Evolutionary conservation across 2,113 vertebrate species (phyloP).

Genomic region (Panthera leo): DNA sequence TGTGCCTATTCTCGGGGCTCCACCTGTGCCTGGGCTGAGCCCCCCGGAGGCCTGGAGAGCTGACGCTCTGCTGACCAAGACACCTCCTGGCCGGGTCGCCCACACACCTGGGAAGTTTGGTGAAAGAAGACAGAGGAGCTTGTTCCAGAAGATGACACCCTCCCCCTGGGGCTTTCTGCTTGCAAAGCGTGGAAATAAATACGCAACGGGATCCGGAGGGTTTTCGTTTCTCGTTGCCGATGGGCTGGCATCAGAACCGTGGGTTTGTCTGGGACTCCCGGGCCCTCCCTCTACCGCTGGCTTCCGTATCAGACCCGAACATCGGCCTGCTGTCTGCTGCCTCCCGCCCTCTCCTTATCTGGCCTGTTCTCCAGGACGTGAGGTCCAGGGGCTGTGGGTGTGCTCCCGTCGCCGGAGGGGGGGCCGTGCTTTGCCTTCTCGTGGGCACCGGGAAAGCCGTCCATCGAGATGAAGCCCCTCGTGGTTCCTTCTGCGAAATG

Average conservation of each 20-base stretch:
- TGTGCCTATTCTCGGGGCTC: accelerated
- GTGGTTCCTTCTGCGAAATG: too few relatives aligned
- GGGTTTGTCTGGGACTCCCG: accelerated
- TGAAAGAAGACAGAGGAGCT: not conserved
- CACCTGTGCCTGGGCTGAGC: accelerated
- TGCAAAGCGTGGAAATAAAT: accelerated
- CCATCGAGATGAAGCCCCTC: accelerated
- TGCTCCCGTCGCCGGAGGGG: not conserved
- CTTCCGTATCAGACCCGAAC: not conserved
- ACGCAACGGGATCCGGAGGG: accelerated
- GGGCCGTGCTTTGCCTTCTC: not conserved
- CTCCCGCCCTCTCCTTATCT: too few relatives aligned
- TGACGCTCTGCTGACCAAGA: too few relatives aligned
- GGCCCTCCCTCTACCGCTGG: not conserved
- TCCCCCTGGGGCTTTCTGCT: not conserved
- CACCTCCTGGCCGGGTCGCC: not conserved
- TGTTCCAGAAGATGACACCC: accelerated
- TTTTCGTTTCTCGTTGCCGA: accelerated
- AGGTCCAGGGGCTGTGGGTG: too few relatives aligned
- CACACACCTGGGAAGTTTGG: accelerated
- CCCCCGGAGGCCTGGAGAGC: not conserved
- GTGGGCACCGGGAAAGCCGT: accelerated
- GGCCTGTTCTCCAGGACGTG: not conserved
- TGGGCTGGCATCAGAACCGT: accelerated
- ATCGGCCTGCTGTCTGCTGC: accelerated